Evolutionary conservation across 2,113 vertebrate species (phyloP), one percentile per base, ranked within the genome.

Genomic region (Clarias gariepinus): DNA sequence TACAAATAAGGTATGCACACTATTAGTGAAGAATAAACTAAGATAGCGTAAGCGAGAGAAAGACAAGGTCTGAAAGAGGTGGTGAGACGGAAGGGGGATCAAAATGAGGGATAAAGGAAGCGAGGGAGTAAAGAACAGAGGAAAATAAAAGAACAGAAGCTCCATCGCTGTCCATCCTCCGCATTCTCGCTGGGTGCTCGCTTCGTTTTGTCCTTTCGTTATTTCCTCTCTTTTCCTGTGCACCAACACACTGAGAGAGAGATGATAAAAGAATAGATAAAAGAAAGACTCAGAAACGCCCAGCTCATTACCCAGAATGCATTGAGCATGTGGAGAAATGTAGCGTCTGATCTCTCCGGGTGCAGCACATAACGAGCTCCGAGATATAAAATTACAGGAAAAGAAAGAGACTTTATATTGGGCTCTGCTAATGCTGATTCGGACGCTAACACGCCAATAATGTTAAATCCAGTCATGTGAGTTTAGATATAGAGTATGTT

Each of bases 71-170:
- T 47, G 30, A 88, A 69, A 71, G 53, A 33, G 58, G n/a, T 60
- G 84, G 86, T 79, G 83, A 73, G 86, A 89, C 88, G 87, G 28
- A 68, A 71, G 30, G 77, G 90, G 90, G 94, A 94, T 94, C 93
- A 94, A 94, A 93, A 90, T 19, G 80, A 83, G 60, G 90, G 92
- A 93, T 89, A 89, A 91, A 85, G 87, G 66, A 71, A 83, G 91
- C 87, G 86, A 88, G 89, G 83, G 87, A 87, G 83, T 91, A 23
- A 85, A 78, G 23, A 78, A 87, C 86, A 66, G 84, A 55, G 81
- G 53, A 78, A 84, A 80, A 61, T 60, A 12, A 81, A 61, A 81
- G 19, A 81, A 61, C 57, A 41, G 78, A 81, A 81, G 78, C 66
- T 86, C 74, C 53, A 41, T 89, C 85, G 89, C 89, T 90, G 90